Percentiles rank a stretch among this genome's conserved stretches.
These are phyloP conservation scores for Anneissia japonica DNA, from an alignment of 35 echinoderm and acorn worm species.

Conservation along the genomic window DNA sequence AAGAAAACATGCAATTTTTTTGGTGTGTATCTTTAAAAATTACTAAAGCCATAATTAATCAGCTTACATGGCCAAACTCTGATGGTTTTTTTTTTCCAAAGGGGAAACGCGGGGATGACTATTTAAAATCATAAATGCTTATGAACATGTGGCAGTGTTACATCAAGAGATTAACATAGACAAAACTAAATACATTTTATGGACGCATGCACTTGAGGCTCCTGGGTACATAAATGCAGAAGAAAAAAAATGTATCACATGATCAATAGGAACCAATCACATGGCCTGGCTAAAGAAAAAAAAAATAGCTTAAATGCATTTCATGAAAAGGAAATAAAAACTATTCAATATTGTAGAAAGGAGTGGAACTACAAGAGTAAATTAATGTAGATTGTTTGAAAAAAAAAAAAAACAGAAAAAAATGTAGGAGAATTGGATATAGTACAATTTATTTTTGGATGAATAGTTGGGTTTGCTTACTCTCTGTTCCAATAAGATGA, in stretches of 20 bases:
- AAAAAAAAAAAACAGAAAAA: neutral
- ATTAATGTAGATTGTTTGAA: neutral
- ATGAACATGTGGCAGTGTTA: too few species aligned
- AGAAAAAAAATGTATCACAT: neutral
- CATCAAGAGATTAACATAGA: too few species aligned
- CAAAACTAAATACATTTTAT: neutral
- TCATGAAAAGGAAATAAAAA: neutral
- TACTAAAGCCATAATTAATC: too few species aligned
- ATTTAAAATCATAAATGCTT: too few species aligned
- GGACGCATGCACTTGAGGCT: neutral
- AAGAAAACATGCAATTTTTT: too few species aligned
- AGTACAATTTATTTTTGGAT: neutral
- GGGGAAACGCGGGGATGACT: too few species aligned
- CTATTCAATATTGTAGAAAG: neutral
- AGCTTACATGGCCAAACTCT: too few species aligned
- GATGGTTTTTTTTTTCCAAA: too few species aligned
- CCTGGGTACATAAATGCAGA: neutral
- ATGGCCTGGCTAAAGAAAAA: neutral
- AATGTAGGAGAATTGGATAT: neutral
- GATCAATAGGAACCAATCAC: neutral
- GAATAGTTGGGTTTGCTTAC: neutral
- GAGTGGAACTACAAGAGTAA: neutral
- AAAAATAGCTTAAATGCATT: neutral
- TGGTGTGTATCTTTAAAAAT: too few species aligned
- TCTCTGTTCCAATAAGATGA: conserved; percentile 1